phyloP scores from a whole-genome alignment of 2,888 invertebrate genomes.

The Dolichomitus sp. region DNA sequence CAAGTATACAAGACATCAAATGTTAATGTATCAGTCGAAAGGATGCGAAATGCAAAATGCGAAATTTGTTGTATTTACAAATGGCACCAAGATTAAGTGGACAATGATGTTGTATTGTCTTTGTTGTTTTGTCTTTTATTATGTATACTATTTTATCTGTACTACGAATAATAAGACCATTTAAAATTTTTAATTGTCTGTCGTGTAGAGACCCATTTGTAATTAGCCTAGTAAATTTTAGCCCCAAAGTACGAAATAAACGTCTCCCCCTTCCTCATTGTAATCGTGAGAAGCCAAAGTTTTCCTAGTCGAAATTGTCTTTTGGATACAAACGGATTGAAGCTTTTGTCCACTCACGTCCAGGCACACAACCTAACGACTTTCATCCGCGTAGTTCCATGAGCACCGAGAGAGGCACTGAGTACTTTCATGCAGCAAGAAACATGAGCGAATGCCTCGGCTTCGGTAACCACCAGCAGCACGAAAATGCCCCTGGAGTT shows the following conservation, averaged over 20 bases:
- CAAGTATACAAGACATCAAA: too few relatives aligned
- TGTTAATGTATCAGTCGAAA: too few relatives aligned
- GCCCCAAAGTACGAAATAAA: neutral
- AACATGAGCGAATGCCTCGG: constrained; percentile 55
- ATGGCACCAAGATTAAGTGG: too few relatives aligned
- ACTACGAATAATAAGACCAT: too few relatives aligned
- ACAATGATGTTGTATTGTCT: too few relatives aligned
- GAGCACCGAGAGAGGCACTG: neutral
- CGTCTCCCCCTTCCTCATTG: constrained; percentile 20
- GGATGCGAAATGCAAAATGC: too few relatives aligned
- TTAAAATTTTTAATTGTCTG: neutral
- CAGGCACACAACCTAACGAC: constrained; percentile 32
- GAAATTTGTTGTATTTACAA: too few relatives aligned
- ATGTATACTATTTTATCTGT: too few relatives aligned
- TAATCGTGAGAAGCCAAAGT: constrained; percentile 28
- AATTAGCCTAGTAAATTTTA: neutral
- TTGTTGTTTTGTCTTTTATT: too few relatives aligned
- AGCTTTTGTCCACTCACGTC: constrained; percentile 41
- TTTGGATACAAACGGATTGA: constrained; percentile 23
- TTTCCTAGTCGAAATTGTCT: constrained; percentile 22
- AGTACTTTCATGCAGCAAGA: constrained; percentile 21
- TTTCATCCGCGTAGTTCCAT: constrained; percentile 24
- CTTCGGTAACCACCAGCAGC: constrained; percentile 39
- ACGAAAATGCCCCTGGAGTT: constrained; percentile 47
- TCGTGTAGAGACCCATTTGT: neutral